Evolutionary conservation across 2,797 vertebrate genomes (phyloP).

Genomic region (Microctenopoma lineatum): DNA sequence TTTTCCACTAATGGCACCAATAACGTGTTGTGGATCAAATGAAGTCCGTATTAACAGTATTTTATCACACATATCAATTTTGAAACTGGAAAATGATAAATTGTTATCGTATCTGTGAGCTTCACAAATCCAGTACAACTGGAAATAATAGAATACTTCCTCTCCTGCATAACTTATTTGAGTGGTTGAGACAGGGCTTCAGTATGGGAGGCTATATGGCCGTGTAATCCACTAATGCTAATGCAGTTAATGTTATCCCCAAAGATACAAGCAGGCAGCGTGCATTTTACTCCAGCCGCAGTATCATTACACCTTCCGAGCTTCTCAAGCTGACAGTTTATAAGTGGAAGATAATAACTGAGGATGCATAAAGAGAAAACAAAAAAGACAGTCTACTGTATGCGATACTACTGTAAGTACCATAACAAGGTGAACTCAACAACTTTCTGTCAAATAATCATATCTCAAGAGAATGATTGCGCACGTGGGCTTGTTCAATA

Average conservation of each 20-base stretch:
- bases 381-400: background rate
- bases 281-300: background rate
- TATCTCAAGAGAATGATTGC: slow-evolving; percentile 45
- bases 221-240: background rate
- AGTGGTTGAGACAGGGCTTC: too few relatives aligned
- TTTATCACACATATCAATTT: too few relatives aligned
- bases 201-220: background rate
- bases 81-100: too few relatives aligned
- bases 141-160: background rate
- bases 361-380: background rate
- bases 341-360: background rate
- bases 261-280: background rate
- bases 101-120: too few relatives aligned
- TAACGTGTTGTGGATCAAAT: too few relatives aligned
- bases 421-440: slow-evolving; percentile 29
- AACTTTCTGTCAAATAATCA: slow-evolving; percentile 23
- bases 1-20: too few relatives aligned
- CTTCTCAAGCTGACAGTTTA: background rate
- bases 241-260: background rate
- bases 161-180: background rate
- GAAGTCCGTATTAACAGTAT: too few relatives aligned
- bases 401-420: background rate
- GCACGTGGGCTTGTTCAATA: slow-evolving; percentile 45
- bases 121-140: too few relatives aligned
- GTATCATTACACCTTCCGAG: background rate